Evolutionary conservation across 64 coral and sea anemone genomes (phyloP).

Genomic region (Pocillopora damicornis): DNA sequence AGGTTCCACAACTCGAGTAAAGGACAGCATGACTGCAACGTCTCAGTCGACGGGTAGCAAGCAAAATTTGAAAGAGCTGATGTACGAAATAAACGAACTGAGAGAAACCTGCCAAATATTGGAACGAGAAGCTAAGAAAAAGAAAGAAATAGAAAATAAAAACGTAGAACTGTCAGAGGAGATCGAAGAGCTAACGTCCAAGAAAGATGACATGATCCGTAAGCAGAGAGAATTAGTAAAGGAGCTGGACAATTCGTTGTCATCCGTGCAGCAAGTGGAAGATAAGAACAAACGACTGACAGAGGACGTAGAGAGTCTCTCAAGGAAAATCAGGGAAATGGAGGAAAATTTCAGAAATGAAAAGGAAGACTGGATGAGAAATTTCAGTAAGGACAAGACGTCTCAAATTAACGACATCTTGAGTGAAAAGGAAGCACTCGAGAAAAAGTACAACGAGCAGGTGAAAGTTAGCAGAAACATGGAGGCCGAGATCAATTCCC

Average conservation of each 20-base stretch:
- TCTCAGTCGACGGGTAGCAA: background rate
- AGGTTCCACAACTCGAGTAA: background rate
- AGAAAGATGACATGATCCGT: conserved; percentile 60
- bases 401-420: conserved; percentile 48
- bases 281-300: conserved; percentile 76
- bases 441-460: conserved; percentile 54
- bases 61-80: conserved; percentile 44
- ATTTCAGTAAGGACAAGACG: conserved; percentile 60
- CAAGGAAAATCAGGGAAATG: conserved; percentile 83
- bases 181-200: conserved; percentile 55
- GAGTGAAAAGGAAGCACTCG: conserved; percentile 55
- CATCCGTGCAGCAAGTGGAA: conserved; percentile 46
- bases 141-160: conserved; percentile 68
- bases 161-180: conserved; percentile 74
- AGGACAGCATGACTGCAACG: background rate
- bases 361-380: conserved; percentile 63
- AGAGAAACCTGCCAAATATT: conserved; percentile 46
- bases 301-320: conserved; percentile 63
- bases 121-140: conserved; percentile 60
- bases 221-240: conserved; percentile 76
- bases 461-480: conserved; percentile 36
- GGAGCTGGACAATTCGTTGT: conserved; percentile 66
- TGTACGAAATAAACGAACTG: conserved; percentile 51
- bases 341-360: conserved; percentile 75
- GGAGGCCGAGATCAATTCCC: conserved; percentile 41